Conservation (phyloP, 64 coral and sea anemone species). For the Dendrophyllia cribrosa region DNA sequence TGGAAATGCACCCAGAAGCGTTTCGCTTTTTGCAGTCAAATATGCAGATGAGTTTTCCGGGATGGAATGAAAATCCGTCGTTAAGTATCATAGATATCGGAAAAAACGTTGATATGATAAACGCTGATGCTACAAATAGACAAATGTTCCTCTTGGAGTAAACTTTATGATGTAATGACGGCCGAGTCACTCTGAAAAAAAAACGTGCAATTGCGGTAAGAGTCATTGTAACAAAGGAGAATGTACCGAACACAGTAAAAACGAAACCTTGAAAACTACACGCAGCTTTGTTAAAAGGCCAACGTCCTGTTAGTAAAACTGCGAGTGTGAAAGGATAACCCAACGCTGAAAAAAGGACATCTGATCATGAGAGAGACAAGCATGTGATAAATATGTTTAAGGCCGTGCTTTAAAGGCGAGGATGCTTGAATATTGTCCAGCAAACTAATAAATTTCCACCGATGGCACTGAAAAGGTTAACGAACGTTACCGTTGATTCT, state of each 20-base stretch:
- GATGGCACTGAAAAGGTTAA: slow-evolving; percentile 20
- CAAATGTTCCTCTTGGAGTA: slow-evolving; percentile 15
- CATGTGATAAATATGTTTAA: slow-evolving; percentile 25
- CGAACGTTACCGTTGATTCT: slow-evolving; percentile 20
- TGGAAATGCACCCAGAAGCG: background rate
- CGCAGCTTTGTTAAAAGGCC: slow-evolving; percentile 9
- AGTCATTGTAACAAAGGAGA: slow-evolving; percentile 34
- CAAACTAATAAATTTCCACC: slow-evolving; percentile 51
- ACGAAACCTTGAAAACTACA: slow-evolving; percentile 60
- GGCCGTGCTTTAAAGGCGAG: background rate
- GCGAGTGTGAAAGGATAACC: slow-evolving; percentile 26
- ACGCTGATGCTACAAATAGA: slow-evolving; percentile 4
- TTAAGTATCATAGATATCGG: background rate
- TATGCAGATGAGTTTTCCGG: slow-evolving; percentile 38
- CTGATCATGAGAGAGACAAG: slow-evolving; percentile 48
- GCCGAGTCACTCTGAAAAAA: slow-evolving; percentile 32
- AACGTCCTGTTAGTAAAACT: slow-evolving; percentile 20
- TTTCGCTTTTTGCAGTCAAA: slow-evolving; percentile 6
- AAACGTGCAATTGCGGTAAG: slow-evolving; percentile 30
- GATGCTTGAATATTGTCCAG: slow-evolving; percentile 26
- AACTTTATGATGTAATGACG: slow-evolving; percentile 21
- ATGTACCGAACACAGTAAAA: background rate
- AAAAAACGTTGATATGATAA: background rate
- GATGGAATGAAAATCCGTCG: slow-evolving; percentile 33
- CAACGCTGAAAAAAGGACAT: slow-evolving; percentile 32